Percentiles rank a stretch among this genome's conserved stretches.
These are phyloP conservation scores for Aurelia sp. DNA, from an alignment of 30 jellyfish, hydroid and myxozoan genomes.

Conservation along the genomic window DNA sequence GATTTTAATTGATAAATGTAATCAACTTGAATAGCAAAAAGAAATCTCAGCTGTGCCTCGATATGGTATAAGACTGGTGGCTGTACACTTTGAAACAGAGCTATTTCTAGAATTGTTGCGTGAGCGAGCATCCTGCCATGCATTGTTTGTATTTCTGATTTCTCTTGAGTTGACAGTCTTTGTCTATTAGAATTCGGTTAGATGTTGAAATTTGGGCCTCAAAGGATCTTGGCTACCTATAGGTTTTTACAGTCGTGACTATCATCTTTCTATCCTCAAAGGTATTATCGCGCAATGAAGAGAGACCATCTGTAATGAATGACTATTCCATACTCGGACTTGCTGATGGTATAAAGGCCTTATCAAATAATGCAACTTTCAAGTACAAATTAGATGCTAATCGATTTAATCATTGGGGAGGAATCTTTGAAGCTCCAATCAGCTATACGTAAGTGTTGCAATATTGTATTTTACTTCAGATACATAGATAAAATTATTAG, in stretches of 20 bases:
- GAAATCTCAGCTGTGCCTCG: no score
- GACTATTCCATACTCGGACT: constrained; percentile 81
- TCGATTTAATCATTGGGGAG: constrained; percentile 85
- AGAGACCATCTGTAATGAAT: constrained; percentile 62
- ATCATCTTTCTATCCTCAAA: neutral
- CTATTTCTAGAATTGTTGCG: no score
- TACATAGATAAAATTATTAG: no score
- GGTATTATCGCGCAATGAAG: constrained; percentile 80
- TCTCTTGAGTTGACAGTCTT: no score
- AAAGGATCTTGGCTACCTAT: neutral
- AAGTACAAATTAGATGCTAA: constrained; percentile 83
- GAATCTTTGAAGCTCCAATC: constrained; percentile 84
- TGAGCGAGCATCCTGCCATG: no score
- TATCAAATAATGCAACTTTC: constrained; percentile 70
- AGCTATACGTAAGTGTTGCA: constrained; percentile 65
- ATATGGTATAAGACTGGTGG: no score
- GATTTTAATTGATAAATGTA: no score
- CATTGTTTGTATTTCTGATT: no score
- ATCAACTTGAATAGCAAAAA: no score
- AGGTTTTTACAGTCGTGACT: neutral
- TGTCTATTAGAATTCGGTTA: no score
- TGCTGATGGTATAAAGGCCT: constrained; percentile 78
- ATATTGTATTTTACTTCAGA: neutral
- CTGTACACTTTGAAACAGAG: no score
- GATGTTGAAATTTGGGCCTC: neutral